These are phyloP conservation scores for Dendrocopos noguchii DNA, from an alignment of 2,113 vertebrate species.

Conservation along the genomic window DNA sequence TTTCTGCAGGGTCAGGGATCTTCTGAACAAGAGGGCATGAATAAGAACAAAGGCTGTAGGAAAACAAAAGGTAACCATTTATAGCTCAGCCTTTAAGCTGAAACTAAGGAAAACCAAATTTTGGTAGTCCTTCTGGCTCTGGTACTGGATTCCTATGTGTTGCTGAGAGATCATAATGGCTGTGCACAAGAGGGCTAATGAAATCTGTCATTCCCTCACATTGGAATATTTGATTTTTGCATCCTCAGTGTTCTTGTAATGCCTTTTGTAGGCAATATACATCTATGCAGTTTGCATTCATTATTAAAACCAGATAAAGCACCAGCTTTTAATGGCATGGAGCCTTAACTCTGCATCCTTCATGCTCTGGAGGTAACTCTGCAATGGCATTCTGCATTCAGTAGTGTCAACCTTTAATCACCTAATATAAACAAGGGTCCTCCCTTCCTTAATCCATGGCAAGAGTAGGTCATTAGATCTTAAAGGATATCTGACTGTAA, in stretches of 20 bases:
- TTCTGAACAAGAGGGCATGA: neutral
- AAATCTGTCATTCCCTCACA: neutral
- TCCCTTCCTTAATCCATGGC: neutral
- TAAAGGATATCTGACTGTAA: neutral
- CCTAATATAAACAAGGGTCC: conserved; percentile 15
- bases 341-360: conserved; percentile 34
- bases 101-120: neutral
- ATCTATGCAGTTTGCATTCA: neutral
- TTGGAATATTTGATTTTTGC: conserved; percentile 12
- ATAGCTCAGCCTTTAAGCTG: neutral
- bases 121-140: neutral
- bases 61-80: neutral
- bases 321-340: conserved; percentile 14
- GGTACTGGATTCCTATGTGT: neutral
- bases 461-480: neutral
- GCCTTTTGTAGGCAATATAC: conserved; percentile 21
- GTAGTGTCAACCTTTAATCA: conserved; percentile 8
- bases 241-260: conserved; percentile 41
- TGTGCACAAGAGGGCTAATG: neutral
- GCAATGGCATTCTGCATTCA: conserved; percentile 11
- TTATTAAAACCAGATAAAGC: conserved; percentile 57
- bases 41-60: neutral
- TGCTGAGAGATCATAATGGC: neutral
- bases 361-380: conserved; percentile 9
- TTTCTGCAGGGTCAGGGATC: neutral